A percentile compares a stretch with the other conserved stretches of the same genome.
These are phyloP conservation scores for Proisotoma minuta DNA, from an alignment of 2,888 invertebrate genomes.

Conservation along the genomic window DNA sequence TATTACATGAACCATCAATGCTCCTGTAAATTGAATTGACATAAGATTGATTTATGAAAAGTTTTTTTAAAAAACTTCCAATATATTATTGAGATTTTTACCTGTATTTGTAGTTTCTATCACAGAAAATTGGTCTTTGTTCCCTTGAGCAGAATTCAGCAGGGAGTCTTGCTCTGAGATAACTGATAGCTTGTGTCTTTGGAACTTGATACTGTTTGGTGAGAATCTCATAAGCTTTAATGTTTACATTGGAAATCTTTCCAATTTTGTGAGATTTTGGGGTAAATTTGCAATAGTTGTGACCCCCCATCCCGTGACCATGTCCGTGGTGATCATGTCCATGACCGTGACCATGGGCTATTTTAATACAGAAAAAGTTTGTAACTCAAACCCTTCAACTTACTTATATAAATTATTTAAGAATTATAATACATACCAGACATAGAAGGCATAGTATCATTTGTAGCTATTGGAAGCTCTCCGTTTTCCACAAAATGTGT, in stretches of 20 bases:
- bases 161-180: constrained; percentile 29
- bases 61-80: not conserved
- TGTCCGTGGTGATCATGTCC: constrained; percentile 15
- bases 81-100: not conserved
- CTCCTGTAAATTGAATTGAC: constrained; percentile 21
- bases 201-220: constrained; percentile 38
- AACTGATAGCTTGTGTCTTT: constrained; percentile 30
- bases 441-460: not conserved
- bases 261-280: constrained; percentile 45
- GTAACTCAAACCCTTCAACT: constrained; percentile 7
- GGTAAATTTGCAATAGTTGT: constrained; percentile 47
- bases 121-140: constrained; percentile 30
- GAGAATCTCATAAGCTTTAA: constrained; percentile 44
- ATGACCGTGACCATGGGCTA: constrained; percentile 7
- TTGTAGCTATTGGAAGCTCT: constrained; percentile 4
- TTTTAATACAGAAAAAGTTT: not conserved
- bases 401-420: not conserved
- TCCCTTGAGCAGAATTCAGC: constrained; percentile 33
- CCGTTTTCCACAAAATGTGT: constrained; percentile 6
- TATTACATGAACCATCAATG: constrained; percentile 40
- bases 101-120: constrained; percentile 29
- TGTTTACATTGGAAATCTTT: constrained; percentile 38
- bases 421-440: not conserved
- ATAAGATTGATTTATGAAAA: not conserved
- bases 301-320: constrained; percentile 40